These are phyloP conservation scores for Eueremaeus valkanovi DNA, from an alignment of 2,888 invertebrate species.

Conservation along the genomic window DNA sequence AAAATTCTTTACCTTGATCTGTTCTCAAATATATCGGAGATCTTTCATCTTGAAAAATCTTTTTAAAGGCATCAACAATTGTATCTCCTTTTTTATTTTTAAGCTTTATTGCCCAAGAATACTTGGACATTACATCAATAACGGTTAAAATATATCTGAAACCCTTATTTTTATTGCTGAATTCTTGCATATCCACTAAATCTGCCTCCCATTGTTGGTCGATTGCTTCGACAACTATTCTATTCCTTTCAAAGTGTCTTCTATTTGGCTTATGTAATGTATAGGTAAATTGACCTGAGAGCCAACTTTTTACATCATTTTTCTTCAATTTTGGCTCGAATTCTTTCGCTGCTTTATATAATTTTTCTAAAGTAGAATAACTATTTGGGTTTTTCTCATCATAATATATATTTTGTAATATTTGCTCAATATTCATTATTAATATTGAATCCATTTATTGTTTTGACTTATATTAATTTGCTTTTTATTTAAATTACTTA, in stretches of 20 bases:
- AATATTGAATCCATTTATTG: not conserved
- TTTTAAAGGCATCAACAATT: not conserved
- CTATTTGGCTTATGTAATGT: slow-evolving; percentile 32
- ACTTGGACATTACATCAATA: slow-evolving; percentile 48
- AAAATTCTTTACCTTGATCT: slow-evolving; percentile 33
- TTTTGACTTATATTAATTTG: too few relatives aligned
- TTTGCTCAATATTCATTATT: not conserved
- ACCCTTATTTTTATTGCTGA: slow-evolving; percentile 44
- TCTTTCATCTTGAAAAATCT: slow-evolving; percentile 30
- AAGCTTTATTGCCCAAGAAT: slow-evolving; percentile 46
- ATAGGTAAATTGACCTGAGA: slow-evolving; percentile 11
- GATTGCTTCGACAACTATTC: slow-evolving; percentile 42
- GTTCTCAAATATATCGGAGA: not conserved
- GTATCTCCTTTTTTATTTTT: slow-evolving; percentile 45
- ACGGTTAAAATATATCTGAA: slow-evolving; percentile 45
- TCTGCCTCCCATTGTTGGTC: slow-evolving; percentile 47
- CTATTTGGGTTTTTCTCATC: not conserved
- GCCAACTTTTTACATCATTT: slow-evolving; percentile 33
- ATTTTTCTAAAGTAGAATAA: not conserved
- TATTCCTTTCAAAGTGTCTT: slow-evolving; percentile 13
- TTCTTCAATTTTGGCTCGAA: not conserved
- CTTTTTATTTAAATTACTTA: too few relatives aligned
- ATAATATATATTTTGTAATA: slow-evolving; percentile 32
- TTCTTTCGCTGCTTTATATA: slow-evolving; percentile 5
- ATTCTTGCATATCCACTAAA: slow-evolving; percentile 44